Percentiles rank a stretch among this genome's conserved stretches.
phyloP scores from a whole-genome alignment of 2,113 vertebrate species.

The Ammodytes marinus region DNA sequence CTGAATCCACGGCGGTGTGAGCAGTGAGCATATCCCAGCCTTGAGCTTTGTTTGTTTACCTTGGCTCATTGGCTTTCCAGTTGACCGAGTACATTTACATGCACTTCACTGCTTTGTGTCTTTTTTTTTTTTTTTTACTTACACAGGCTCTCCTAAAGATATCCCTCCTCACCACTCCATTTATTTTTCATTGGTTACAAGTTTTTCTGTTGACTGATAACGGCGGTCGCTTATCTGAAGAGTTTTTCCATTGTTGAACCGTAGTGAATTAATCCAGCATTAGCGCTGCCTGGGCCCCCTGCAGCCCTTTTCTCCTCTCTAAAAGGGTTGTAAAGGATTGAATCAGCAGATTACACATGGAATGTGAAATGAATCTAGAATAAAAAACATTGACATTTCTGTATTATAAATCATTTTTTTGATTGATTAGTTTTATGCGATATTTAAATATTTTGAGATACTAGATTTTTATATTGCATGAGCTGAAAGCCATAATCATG shows the following conservation, averaged over 20 bases:
- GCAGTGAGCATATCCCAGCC: constrained; percentile 12
- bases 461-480: too few species aligned
- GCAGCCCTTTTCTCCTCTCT: background rate
- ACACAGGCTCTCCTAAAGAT: background rate
- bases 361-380: too few species aligned
- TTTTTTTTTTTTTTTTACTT: constrained; percentile 6
- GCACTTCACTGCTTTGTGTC: constrained; percentile 18
- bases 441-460: too few species aligned
- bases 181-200: constrained; percentile 34
- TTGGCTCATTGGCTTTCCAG: background rate
- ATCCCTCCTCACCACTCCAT: background rate
- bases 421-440: too few species aligned
- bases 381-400: too few species aligned
- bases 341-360: constrained; percentile 4
- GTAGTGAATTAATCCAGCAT: constrained; percentile 21
- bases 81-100: constrained; percentile 36
- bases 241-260: constrained; percentile 10
- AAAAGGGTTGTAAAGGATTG: constrained; percentile 13
- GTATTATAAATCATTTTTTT: too few species aligned
- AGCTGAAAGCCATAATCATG: too few species aligned
- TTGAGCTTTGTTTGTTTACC: constrained; percentile 50
- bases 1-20: constrained; percentile 29
- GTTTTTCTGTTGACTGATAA: constrained; percentile 28
- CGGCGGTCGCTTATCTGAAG: constrained; percentile 7
- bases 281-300: constrained; percentile 21